phyloP scores from a whole-genome alignment of 2,797 vertebrate genomes.

The Glyptemys insculpta region DNA sequence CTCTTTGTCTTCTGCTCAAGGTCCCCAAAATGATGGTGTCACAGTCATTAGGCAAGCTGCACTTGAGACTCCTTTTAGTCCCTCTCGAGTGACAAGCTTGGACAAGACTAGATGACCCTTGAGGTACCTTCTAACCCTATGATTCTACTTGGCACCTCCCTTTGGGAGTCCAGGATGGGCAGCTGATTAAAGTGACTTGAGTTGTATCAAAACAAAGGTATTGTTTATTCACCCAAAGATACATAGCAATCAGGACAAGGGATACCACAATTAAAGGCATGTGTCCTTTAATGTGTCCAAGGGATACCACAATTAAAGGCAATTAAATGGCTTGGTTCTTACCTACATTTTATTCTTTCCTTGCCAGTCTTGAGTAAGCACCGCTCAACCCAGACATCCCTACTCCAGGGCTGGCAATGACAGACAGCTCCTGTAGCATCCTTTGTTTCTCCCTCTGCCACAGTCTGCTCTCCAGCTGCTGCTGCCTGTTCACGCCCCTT shows the following conservation, averaged over 20 bases:
- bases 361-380: too few species aligned
- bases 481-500: not conserved
- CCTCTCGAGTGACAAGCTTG: not conserved
- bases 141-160: not conserved
- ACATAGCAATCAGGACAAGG: not conserved
- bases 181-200: not conserved
- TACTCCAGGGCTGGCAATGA: too few species aligned
- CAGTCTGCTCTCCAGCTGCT: not conserved
- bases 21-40: not conserved
- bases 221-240: not conserved
- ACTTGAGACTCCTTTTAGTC: not conserved
- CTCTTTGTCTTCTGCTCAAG: conserved; percentile 22
- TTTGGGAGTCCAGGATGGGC: not conserved
- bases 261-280: not conserved
- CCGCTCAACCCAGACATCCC: too few species aligned
- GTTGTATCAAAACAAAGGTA: not conserved
- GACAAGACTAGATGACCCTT: not conserved
- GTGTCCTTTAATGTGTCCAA: too few species aligned
- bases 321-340: not conserved
- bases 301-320: not conserved
- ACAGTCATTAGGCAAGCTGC: not conserved
- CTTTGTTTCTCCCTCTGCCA: too few species aligned
- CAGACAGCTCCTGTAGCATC: too few species aligned
- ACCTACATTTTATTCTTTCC: not conserved
- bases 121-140: not conserved